These are phyloP conservation scores for Phasia obesa DNA, from an alignment of 2,888 invertebrate species.

Conservation along the genomic window DNA sequence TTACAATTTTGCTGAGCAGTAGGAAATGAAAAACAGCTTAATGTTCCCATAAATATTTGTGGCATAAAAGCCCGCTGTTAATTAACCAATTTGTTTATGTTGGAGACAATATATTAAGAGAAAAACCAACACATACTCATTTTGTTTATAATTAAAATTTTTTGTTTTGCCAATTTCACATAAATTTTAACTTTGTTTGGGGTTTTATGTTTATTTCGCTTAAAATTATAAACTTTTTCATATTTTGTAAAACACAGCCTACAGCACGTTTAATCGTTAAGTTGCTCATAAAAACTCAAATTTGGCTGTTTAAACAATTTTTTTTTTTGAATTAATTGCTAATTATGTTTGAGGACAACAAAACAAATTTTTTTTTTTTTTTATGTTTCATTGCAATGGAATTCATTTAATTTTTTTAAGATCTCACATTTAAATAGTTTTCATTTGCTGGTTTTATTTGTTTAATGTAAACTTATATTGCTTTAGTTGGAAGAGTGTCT, in stretches of 20 bases:
- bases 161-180: conserved; percentile 38
- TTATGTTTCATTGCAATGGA: neutral
- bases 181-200: neutral
- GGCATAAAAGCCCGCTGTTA: conserved; percentile 10
- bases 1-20: conserved; percentile 4
- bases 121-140: neutral
- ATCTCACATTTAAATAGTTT: neutral
- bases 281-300: neutral
- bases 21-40: neutral
- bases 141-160: conserved; percentile 31
- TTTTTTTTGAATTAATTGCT: conserved; percentile 1
- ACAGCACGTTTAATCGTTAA: conserved; percentile 27
- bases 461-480: neutral
- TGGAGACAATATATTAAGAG: conserved; percentile 6
- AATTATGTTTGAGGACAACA: neutral
- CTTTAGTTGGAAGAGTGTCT: neutral
- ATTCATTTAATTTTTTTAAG: neutral
- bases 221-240: conserved; percentile 2
- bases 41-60: neutral
- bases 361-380: neutral
- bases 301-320: neutral
- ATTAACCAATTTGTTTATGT: conserved; percentile 25
- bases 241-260: neutral
- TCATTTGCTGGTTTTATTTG: neutral
- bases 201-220: neutral